phyloP scores from a whole-genome alignment of 2,113 vertebrate genomes.

The Labrus mixtus region DNA sequence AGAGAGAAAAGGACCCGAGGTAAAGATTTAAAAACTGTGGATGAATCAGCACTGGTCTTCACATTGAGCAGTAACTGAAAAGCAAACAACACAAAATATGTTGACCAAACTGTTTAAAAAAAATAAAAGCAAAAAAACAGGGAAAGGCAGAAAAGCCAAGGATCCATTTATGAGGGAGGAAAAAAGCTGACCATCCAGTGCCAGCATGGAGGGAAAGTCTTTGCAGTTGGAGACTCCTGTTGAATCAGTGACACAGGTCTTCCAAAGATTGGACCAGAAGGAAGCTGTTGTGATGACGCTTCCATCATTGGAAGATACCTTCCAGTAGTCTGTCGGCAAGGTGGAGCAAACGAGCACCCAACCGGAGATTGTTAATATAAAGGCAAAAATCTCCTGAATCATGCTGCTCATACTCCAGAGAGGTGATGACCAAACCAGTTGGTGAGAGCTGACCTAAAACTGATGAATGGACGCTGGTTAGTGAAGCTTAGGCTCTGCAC shows the following conservation, averaged over 20 bases:
- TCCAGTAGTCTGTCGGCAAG: conserved; percentile 95
- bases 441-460: conserved; percentile 7
- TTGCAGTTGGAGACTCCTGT: conserved; percentile 96
- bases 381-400: conserved; percentile 89
- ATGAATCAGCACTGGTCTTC: no score
- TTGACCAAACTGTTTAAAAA: background rate
- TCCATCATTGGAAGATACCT: conserved; percentile 93
- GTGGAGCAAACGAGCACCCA: conserved; percentile 94
- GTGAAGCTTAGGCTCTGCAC: conserved; percentile 19
- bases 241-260: conserved; percentile 94
- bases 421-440: background rate
- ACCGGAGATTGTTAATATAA: conserved; percentile 86
- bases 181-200: conserved; percentile 90
- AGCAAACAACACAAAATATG: no score
- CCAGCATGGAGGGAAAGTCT: conserved; percentile 95
- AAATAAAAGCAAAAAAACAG: background rate
- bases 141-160: background rate
- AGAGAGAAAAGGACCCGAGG: background rate
- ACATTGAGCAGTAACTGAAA: no score
- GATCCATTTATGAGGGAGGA: background rate
- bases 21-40: no score
- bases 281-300: conserved; percentile 96
- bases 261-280: conserved; percentile 95
- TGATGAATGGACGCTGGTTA: conserved; percentile 12
- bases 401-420: conserved; percentile 81